Evolutionary conservation across 2,888 invertebrate genomes (phyloP), one percentile per base, ranked within the genome.

Genomic region (Drosophila diplacantha): DNA sequence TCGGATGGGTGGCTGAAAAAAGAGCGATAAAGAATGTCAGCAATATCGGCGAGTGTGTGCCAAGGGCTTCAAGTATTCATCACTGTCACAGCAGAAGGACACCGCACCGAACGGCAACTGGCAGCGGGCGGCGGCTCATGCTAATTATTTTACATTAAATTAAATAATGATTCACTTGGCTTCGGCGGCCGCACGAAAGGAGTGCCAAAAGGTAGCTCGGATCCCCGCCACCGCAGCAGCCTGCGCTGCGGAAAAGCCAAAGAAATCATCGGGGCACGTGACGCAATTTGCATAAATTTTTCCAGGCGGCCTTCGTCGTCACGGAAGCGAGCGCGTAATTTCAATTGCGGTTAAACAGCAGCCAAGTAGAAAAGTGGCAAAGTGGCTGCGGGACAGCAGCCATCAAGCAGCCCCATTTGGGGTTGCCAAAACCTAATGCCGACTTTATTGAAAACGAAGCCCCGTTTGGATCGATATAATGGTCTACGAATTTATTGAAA

Each of bases 141-240:
- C 86, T 88, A 88, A 88, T 88, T 88, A 88, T 88, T 88, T 88
- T 87, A 86, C 84, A 87, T 88, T 87, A 88, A 87, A 88, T 88
- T 88, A 88, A 88, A 88, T 88, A 87, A 88, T 88, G 88, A 88
- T 86, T 86, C 86, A 83, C 80, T 84, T 79, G 83, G 73, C 72
- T 46, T 46, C 44, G 76, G 69, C 50, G 54, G 44, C 55, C 58
- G 49, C 62, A 67, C 68, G 63, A 65, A 74, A 68, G 61, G 69
- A 70, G 80, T 65, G 61, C 39, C 74, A 35, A 38, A 73, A 63
- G 61, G 67, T 66, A 60, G 32, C 38, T 26, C 34, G 16, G 34
- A 31, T 38, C 37, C 46, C 16, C n/a, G 62, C 43, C 24, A 56
- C 46, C 35, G 43, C 49, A 52, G 58, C 50, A 67, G 54, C 54